Conservation (phyloP, 1,140 invertebrate species). For the Sogatella furcifera region DNA sequence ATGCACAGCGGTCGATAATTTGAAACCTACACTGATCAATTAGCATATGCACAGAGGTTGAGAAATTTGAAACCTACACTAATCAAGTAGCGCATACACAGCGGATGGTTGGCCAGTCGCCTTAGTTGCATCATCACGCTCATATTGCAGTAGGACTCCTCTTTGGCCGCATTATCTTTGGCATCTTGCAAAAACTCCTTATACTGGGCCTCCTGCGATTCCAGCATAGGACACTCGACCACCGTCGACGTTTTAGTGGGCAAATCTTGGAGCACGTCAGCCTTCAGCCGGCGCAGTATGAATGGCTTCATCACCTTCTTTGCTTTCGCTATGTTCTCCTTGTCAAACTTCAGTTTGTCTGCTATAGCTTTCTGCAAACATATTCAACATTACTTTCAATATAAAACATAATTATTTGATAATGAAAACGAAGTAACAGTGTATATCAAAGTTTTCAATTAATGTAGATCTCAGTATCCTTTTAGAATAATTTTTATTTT, state of each 20-base stretch:
- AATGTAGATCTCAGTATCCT: no score
- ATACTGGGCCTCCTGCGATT: constrained; percentile 63
- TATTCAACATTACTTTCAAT: no score
- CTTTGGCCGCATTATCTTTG: constrained; percentile 41
- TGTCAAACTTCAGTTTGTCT: constrained; percentile 50
- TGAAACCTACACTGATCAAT: no score
- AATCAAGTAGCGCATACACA: constrained; percentile 58
- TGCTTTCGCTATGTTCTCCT: constrained; percentile 80
- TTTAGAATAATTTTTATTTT: no score
- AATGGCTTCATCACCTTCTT: constrained; percentile 95
- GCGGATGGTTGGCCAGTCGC: constrained; percentile 80
- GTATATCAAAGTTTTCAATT: no score
- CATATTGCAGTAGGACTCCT: constrained; percentile 22
- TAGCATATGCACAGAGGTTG: no score
- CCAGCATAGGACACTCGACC: constrained; percentile 49
- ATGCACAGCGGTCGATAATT: no score
- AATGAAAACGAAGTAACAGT: no score
- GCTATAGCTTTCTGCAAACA: background rate
- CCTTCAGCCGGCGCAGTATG: constrained; percentile 80
- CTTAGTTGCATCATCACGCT: constrained; percentile 41
- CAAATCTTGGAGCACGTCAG: constrained; percentile 69
- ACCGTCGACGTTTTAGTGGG: constrained; percentile 68
- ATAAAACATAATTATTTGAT: no score
- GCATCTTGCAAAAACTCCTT: constrained; percentile 61
- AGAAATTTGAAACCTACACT: no score